A percentile compares a stretch with the other conserved stretches of the same genome.
Evolutionary conservation across 2,797 vertebrate genomes (phyloP).

Genomic region (Aldrovandia affinis): DNA sequence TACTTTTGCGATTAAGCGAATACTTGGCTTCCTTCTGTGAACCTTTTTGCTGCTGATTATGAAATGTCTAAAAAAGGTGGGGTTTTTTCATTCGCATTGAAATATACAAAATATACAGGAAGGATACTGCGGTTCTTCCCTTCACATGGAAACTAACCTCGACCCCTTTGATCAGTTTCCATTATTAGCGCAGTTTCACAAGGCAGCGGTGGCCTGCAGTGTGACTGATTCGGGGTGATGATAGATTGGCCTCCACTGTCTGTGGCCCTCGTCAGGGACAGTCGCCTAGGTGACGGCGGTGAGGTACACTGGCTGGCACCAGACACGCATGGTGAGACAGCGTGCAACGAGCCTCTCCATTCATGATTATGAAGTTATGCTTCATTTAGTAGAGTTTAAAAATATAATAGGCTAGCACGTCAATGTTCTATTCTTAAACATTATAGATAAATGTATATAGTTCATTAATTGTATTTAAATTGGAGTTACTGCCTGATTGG

Average conservation of each 20-base stretch:
- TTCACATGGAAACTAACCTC: conserved; percentile 73
- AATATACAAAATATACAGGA: conserved; percentile 74
- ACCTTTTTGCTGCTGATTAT: background rate
- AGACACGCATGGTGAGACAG: background rate
- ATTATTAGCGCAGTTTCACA: conserved; percentile 64
- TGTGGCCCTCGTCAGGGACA: background rate
- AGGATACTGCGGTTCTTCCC: conserved; percentile 78
- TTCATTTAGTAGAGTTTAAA: too few relatives aligned
- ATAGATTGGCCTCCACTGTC: background rate
- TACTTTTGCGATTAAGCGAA: too few relatives aligned
- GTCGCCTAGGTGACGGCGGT: background rate
- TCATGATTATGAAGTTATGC: too few relatives aligned
- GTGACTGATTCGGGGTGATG: background rate
- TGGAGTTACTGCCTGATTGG: background rate
- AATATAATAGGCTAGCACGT: background rate
- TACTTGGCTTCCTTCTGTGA: background rate
- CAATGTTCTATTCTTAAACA: background rate
- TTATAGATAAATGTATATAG: background rate
- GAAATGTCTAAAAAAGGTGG: conserved; percentile 11
- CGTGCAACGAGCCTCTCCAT: too few relatives aligned
- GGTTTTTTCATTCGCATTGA: conserved; percentile 42
- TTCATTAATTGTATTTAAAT: background rate
- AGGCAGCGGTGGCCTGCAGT: conserved; percentile 42
- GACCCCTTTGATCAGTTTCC: conserved; percentile 74
- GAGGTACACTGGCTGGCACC: background rate